Percentiles rank a stretch among this genome's conserved stretches.
phyloP scores from a whole-genome alignment of 1,140 invertebrate species.

The Drosophila azteca region DNA sequence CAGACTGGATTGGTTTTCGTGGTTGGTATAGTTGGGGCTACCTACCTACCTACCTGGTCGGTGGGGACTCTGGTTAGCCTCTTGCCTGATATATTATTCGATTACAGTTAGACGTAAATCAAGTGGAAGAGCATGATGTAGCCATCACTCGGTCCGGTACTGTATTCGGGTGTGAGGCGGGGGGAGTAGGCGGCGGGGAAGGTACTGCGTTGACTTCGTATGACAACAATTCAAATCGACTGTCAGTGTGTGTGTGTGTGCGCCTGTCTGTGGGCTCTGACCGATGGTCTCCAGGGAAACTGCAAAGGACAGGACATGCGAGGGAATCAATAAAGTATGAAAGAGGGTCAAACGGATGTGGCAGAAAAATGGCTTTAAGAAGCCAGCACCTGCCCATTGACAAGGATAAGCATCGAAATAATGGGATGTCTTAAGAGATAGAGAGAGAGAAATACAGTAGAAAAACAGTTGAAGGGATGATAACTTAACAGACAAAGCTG shows the following conservation, averaged over 20 bases:
- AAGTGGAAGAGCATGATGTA: constrained; percentile 79
- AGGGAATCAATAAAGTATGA: constrained; percentile 13
- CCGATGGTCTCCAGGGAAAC: constrained; percentile 7
- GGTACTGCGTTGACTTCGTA: constrained; percentile 46
- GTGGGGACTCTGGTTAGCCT: constrained; percentile 34
- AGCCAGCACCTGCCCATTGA: too few species aligned
- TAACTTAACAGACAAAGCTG: too few species aligned
- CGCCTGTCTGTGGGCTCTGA: neutral
- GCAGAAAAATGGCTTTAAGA: too few species aligned
- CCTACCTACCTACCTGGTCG: constrained; percentile 14
- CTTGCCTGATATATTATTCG: constrained; percentile 76
- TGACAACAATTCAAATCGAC: constrained; percentile 37
- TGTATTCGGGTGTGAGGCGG: constrained; percentile 4
- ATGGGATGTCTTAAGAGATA: too few species aligned
- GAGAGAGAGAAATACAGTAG: too few species aligned
- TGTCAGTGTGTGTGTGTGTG: neutral
- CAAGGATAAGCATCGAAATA: neutral
- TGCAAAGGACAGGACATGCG: neutral
- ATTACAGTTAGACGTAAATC: constrained; percentile 82
- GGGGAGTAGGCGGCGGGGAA: constrained; percentile 5
- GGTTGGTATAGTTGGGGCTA: constrained; percentile 32
- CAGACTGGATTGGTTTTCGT: constrained; percentile 48
- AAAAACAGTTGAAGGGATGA: too few species aligned
- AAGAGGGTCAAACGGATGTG: constrained; percentile 17
- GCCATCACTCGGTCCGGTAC: constrained; percentile 53